These are phyloP conservation scores for Oreohelix idahoensis DNA, from an alignment of 1,140 invertebrate genomes.

Conservation along the genomic window DNA sequence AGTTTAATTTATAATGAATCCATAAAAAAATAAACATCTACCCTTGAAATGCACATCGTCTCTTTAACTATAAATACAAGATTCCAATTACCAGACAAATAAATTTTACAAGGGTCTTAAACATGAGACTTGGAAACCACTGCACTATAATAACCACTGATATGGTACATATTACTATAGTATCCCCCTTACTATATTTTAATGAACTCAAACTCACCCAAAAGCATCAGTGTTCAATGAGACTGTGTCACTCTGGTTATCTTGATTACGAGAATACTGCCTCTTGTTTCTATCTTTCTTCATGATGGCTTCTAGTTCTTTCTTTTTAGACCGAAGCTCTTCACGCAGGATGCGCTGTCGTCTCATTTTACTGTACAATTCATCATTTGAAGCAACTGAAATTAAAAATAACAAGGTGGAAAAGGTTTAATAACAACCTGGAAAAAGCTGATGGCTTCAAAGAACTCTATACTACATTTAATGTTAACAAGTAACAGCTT, in stretches of 20 bases:
- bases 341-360: constrained; percentile 69
- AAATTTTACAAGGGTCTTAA: too few relatives aligned
- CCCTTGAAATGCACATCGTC: too few relatives aligned
- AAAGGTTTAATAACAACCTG: not conserved
- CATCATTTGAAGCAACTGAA: constrained; percentile 71
- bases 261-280: constrained; percentile 69
- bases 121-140: too few relatives aligned
- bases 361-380: constrained; percentile 72
- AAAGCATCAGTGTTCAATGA: constrained; percentile 68
- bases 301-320: constrained; percentile 71
- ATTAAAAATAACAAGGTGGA: not conserved
- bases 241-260: constrained; percentile 71
- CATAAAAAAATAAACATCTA: too few relatives aligned
- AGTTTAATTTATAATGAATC: too few relatives aligned
- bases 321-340: constrained; percentile 69
- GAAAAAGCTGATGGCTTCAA: not conserved
- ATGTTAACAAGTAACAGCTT: not conserved
- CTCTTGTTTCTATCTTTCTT: constrained; percentile 69
- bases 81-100: too few relatives aligned
- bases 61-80: too few relatives aligned
- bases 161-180: too few relatives aligned
- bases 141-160: too few relatives aligned
- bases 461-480: not conserved
- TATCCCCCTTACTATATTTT: too few relatives aligned
- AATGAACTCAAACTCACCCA: too few relatives aligned